Evolutionary conservation across 2,888 invertebrate species (phyloP).

Genomic region (Vanessa cardui): DNA sequence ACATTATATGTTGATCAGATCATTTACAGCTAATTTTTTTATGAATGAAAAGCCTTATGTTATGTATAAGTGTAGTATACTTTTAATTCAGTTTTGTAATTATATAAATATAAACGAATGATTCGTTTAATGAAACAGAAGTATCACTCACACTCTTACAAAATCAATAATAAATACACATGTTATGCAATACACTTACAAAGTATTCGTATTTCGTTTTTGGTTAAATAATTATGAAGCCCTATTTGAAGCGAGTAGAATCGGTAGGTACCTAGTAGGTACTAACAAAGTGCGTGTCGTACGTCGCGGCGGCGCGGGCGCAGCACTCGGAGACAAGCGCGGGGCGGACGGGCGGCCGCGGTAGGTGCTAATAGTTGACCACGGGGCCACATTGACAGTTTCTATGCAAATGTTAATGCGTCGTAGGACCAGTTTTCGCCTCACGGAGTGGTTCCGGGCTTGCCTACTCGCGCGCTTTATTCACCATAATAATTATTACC

Average conservation of each 20-base stretch:
- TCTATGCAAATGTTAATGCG: constrained; percentile 81
- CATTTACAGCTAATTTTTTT: no score
- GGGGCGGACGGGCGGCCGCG: constrained; percentile 38
- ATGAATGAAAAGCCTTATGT: no score
- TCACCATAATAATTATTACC: constrained; percentile 67
- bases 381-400: constrained; percentile 77
- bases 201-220: no score
- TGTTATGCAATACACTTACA: no score
- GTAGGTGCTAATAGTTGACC: constrained; percentile 74
- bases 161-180: neutral
- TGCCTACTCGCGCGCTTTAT: constrained; percentile 67
- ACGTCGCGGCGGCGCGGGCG: constrained; percentile 29
- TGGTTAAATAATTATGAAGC: neutral
- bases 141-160: neutral
- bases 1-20: no score
- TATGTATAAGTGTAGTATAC: no score
- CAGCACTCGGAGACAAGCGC: constrained; percentile 23
- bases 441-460: constrained; percentile 75
- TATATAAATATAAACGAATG: neutral
- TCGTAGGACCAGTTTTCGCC: constrained; percentile 77
- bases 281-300: constrained; percentile 20
- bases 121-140: neutral
- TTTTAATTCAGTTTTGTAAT: no score
- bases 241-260: constrained; percentile 2
- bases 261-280: constrained; percentile 6